Conservation (phyloP, 2,888 invertebrate genomes). For the Autographa gamma region DNA sequence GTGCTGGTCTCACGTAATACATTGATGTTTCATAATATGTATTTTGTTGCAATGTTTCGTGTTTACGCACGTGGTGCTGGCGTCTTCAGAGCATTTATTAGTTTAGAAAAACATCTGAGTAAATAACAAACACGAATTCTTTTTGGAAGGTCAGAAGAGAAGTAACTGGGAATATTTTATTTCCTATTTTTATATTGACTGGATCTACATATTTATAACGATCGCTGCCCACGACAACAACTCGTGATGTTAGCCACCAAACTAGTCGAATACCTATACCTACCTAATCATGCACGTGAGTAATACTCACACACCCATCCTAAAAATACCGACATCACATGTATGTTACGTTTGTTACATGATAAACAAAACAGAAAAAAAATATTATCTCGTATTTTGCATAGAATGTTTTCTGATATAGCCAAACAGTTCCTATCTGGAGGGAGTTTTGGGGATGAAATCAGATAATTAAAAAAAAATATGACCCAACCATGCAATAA, state of each 20-base stretch:
- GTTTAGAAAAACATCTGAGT: slow-evolving; percentile 3
- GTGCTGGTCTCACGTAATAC: slow-evolving; percentile 19
- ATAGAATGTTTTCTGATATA: background rate
- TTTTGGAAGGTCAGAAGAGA: background rate
- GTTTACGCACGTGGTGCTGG: slow-evolving; percentile 31
- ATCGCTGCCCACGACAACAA: background rate
- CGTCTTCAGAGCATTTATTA: slow-evolving; percentile 9
- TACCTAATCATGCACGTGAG: slow-evolving; percentile 2
- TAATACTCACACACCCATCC: background rate
- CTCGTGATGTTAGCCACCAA: background rate
- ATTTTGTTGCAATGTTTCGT: slow-evolving; percentile 26
- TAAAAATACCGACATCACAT: background rate
- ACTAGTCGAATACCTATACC: background rate
- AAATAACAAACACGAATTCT: slow-evolving; percentile 15
- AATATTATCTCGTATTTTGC: background rate
- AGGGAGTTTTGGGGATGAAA: background rate
- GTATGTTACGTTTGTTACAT: background rate
- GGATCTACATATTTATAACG: background rate
- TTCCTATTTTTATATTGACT: background rate
- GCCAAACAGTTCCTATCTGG: background rate
- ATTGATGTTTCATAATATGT: slow-evolving; percentile 23
- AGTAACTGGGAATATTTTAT: background rate
- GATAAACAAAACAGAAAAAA: background rate
- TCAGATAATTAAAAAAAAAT: background rate
- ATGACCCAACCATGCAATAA: background rate